A percentile compares a stretch with the other conserved stretches of the same genome.
phyloP scores from a whole-genome alignment of 2,113 vertebrate species.

The Pseudorhombus dupliciocellatus region DNA sequence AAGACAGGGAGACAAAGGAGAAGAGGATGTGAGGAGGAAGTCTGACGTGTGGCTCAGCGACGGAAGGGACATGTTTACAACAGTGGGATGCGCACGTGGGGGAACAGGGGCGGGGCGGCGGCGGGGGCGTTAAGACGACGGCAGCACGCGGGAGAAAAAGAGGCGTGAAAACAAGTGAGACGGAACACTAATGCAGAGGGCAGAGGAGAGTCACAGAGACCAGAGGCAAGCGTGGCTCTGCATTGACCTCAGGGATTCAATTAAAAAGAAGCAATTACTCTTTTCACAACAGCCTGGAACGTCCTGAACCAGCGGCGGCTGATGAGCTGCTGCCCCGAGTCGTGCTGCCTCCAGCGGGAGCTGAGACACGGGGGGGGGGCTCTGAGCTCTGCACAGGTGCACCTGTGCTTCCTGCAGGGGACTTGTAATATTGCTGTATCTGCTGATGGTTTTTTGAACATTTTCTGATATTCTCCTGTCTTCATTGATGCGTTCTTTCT shows the following conservation, averaged over 20 bases:
- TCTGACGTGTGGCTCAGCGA: constrained; percentile 47
- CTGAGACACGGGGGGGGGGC: neutral
- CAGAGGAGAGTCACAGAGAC: constrained; percentile 1
- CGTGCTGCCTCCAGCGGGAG: neutral
- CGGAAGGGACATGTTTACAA: constrained; percentile 27
- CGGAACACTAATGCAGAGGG: neutral
- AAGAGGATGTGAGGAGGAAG: constrained; percentile 33
- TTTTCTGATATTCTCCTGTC: too few relatives aligned
- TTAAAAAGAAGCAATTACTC: constrained; percentile 79
- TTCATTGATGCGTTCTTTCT: too few relatives aligned
- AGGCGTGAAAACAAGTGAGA: neutral
- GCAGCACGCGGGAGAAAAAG: constrained; percentile 18
- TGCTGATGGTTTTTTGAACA: too few relatives aligned
- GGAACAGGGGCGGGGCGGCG: neutral
- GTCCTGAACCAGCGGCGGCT: constrained; percentile 3
- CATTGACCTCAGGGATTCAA: constrained; percentile 70
- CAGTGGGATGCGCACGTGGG: constrained; percentile 28
- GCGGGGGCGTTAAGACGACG: neutral
- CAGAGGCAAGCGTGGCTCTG: neutral
- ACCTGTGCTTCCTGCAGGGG: neutral
- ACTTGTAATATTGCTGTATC: too few relatives aligned
- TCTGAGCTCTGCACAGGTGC: neutral
- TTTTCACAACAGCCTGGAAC: constrained; percentile 50
- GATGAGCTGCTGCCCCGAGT: neutral
- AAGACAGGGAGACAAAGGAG: constrained; percentile 10